Evolutionary conservation across 1,140 invertebrate species (phyloP).

Genomic region (Pseudomyrmex gracilis): DNA sequence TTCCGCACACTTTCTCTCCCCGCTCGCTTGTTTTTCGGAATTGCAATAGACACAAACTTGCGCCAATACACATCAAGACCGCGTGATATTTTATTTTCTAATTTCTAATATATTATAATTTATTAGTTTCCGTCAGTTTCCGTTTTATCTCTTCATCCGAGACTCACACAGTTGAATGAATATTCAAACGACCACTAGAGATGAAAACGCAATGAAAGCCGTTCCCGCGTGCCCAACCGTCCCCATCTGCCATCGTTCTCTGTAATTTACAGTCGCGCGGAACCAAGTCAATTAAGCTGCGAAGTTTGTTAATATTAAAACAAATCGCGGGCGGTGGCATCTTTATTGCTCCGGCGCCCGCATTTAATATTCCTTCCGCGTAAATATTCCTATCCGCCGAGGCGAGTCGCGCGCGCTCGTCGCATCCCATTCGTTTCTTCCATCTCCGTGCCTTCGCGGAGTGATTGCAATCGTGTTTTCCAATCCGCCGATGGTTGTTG

Average conservation of each 20-base stretch:
- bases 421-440: constrained; percentile 41
- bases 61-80: too few species aligned
- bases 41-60: too few species aligned
- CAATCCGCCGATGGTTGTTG: constrained; percentile 53
- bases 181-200: not conserved
- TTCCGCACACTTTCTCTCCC: not conserved
- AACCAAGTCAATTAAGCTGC: constrained; percentile 53
- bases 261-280: constrained; percentile 50
- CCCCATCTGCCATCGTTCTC: constrained; percentile 31
- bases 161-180: not conserved
- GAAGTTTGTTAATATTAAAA: constrained; percentile 61
- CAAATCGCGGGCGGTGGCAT: constrained; percentile 48
- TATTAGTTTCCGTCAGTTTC: not conserved
- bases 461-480: constrained; percentile 62
- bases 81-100: not conserved
- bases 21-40: not conserved
- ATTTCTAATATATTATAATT: not conserved
- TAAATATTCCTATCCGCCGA: constrained; percentile 20
- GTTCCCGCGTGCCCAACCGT: not conserved
- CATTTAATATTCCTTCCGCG: constrained; percentile 53
- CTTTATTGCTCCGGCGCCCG: constrained; percentile 46
- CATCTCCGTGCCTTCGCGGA: not conserved
- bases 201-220: constrained; percentile 29
- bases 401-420: constrained; percentile 37
- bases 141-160: not conserved